A percentile compares a stretch with the other conserved stretches of the same genome.
These are phyloP conservation scores for Corticium candelabrum DNA, from an alignment of 37 sponge, comb jelly and placozoan species.

Conservation along the genomic window DNA sequence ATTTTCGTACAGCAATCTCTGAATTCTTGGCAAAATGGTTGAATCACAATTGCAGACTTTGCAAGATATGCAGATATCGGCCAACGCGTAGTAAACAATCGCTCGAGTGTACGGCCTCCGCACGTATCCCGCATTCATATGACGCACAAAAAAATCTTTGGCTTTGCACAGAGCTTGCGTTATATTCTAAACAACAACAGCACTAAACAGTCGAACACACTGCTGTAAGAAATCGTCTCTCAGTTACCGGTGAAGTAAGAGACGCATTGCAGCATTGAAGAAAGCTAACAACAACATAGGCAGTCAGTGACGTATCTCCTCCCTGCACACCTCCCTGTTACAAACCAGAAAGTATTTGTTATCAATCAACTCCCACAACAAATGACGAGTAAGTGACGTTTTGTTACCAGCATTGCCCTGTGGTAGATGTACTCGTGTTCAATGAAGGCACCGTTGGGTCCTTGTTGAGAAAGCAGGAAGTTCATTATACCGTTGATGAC, in stretches of 20 bases:
- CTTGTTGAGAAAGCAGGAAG: background rate
- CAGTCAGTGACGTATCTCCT: background rate
- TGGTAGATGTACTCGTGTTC: background rate
- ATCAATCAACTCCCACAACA: background rate
- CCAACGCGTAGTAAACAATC: background rate
- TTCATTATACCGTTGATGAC: background rate
- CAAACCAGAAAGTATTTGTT: background rate
- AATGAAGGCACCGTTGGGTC: background rate
- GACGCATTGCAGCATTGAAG: too few relatives aligned
- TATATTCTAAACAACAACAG: background rate
- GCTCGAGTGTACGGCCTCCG: background rate
- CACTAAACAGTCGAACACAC: background rate
- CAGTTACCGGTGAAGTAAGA: constrained; percentile 2
- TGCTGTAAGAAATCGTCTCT: background rate
- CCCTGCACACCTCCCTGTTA: background rate
- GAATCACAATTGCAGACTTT: background rate
- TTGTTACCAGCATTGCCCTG: background rate
- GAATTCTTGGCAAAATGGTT: background rate
- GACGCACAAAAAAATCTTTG: background rate
- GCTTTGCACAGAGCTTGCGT: background rate
- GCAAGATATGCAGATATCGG: background rate
- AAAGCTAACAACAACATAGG: background rate
- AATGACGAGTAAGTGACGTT: too few relatives aligned
- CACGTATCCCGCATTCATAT: background rate
- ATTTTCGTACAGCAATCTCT: background rate